These are phyloP conservation scores for Cataglyphis altisquamis DNA, from an alignment of 2,888 invertebrate genomes.

Conservation along the genomic window DNA sequence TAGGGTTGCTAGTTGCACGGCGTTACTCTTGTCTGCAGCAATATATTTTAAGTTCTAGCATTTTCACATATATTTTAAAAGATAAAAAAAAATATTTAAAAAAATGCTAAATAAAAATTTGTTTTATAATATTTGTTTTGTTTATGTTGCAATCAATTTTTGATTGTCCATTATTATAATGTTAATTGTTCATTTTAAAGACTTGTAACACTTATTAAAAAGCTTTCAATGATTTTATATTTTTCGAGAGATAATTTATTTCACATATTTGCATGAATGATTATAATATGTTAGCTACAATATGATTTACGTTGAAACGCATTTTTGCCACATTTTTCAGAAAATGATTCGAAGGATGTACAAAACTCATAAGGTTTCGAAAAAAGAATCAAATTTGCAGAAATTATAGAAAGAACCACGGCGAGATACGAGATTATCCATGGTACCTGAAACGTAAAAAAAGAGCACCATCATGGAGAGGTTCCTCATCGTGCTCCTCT, in stretches of 20 bases:
- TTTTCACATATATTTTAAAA: not conserved
- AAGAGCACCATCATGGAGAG: not conserved
- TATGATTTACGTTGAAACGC: not conserved
- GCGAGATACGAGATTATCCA: constrained; percentile 36
- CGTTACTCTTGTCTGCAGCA: not conserved
- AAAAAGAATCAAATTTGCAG: constrained; percentile 1
- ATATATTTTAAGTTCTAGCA: not conserved
- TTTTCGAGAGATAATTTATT: not conserved
- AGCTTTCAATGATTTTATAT: not conserved
- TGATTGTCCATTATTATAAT: not conserved
- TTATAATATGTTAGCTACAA: not conserved
- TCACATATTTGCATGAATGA: not conserved
- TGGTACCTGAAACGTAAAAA: constrained; percentile 41
- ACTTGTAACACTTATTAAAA: not conserved
- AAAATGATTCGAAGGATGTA: constrained; percentile 7
- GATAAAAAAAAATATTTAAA: not conserved
- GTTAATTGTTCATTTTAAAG: not conserved
- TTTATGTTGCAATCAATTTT: not conserved
- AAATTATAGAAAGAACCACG: constrained; percentile 42
- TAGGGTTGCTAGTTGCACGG: constrained; percentile 27
- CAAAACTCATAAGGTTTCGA: not conserved
- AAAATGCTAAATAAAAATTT: not conserved
- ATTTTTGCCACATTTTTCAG: constrained; percentile 10
- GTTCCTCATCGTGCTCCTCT: constrained; percentile 16
- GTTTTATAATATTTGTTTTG: not conserved